Evolutionary conservation across 1,140 invertebrate genomes (phyloP), one percentile per base, ranked within the genome.

Genomic region (Rhopalosiphum padi): DNA sequence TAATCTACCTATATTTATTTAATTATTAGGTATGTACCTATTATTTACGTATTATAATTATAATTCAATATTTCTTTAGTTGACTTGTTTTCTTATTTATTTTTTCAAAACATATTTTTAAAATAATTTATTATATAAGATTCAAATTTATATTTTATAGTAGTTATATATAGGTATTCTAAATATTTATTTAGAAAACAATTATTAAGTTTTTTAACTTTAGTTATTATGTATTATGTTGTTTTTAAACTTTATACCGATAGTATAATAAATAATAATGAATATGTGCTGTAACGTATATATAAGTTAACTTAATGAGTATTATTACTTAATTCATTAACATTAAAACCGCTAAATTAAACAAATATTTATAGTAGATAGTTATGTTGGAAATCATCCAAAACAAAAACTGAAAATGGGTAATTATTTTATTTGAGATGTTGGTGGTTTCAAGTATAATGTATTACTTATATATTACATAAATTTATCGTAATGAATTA

Each of bases 181-280:
- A 60, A 68, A 68, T 82, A 37, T 22, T 82, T 82, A 37, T 82
- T 82, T 82, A 22, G 77, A 82, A 82, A 82, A 82, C n/a, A 82
- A 37, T 82, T 82, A 82, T 9, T 82, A 37, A 18, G 15, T 18
- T 82, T 82, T 37, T 37, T 82, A 35, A n/a, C 37, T 37, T 82
- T 35, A 37, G 5, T 82, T n/a, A 82, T 18, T 35, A 37, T 82
- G 35, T n/a, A 82, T 18, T 35, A 37, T 82, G 35, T 82, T 5
- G 35, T 82, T 77, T 35, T 77, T 35, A 83, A 83, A 83, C 21
- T 83, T 23, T 21, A 35, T 83, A 23, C 35, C 37, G 6, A 23
- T 41, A 83, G 25, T 41, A 41, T 23, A 23, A 85, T 85, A 85
- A 83, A 41, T 23, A 37, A 85, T 85, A 85, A 85, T 85, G 22